Conservation (phyloP, 35 echinoderm and acorn worm genomes). For the Anneissia japonica region DNA sequence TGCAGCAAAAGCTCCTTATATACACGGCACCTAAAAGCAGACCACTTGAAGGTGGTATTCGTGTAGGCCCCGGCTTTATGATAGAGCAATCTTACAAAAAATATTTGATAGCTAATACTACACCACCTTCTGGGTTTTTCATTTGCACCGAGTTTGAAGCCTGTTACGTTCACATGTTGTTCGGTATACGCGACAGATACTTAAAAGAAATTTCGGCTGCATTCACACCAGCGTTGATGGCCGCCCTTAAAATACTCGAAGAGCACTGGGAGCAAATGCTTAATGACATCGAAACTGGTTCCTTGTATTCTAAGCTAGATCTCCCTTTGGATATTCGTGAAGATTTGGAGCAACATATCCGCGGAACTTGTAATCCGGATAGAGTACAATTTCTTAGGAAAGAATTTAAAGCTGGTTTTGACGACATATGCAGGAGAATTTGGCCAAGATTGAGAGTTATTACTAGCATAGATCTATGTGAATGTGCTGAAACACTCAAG, state of each 20-base stretch:
- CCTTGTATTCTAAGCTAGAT: not conserved
- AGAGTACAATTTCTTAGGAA: slow-evolving; percentile 37
- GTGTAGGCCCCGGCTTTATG: not conserved
- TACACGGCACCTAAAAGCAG: not conserved
- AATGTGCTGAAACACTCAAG: slow-evolving; percentile 12
- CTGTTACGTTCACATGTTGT: slow-evolving; percentile 23
- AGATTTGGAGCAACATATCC: not conserved
- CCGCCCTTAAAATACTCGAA: not conserved
- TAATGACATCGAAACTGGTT: not conserved
- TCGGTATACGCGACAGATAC: slow-evolving; percentile 16
- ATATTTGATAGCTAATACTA: not conserved
- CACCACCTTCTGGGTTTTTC: slow-evolving; percentile 3
- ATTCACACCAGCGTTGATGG: not conserved
- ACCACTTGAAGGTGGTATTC: not conserved
- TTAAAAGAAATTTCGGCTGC: not conserved
- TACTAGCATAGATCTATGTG: slow-evolving; percentile 7
- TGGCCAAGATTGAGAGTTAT: slow-evolving; percentile 65
- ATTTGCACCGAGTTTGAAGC: slow-evolving; percentile 27
- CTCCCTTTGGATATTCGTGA: not conserved
- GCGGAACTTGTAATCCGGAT: slow-evolving; percentile 31
- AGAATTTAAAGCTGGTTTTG: slow-evolving; percentile 70
- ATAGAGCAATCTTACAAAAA: not conserved
- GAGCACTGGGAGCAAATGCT: not conserved
- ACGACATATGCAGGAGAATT: slow-evolving; percentile 49
- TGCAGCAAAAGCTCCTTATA: not conserved